These are phyloP conservation scores for Mylabris sibirica DNA, from an alignment of 2,888 invertebrate genomes.

Conservation along the genomic window DNA sequence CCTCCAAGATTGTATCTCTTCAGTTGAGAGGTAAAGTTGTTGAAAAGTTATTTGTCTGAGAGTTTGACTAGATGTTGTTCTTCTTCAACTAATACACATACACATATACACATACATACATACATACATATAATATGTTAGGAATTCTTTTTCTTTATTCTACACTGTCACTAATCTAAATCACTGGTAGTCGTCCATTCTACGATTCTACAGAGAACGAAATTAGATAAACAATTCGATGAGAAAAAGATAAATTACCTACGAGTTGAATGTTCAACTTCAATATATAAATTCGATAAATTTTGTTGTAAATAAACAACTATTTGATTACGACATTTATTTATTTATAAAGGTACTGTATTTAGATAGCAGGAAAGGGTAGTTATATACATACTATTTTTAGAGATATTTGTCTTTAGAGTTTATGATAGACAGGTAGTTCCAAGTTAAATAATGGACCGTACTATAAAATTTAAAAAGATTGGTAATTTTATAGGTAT, in stretches of 20 bases:
- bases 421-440: too few relatives aligned
- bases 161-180: constrained; percentile 5
- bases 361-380: background rate
- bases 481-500: too few relatives aligned
- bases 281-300: constrained; percentile 4
- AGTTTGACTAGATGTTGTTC: constrained; percentile 15
- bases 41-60: constrained; percentile 43
- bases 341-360: background rate
- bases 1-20: constrained; percentile 50
- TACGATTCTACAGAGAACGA: background rate
- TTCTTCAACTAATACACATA: background rate
- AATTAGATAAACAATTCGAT: constrained; percentile 9
- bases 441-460: too few relatives aligned
- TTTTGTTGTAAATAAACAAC: background rate
- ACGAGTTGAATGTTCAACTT: constrained; percentile 10
- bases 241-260: constrained; percentile 6
- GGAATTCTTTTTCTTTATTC: background rate
- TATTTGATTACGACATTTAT: background rate
- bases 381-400: too few relatives aligned
- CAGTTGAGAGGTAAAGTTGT: constrained; percentile 47
- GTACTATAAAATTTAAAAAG: too few relatives aligned
- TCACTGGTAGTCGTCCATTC: background rate
- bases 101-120: background rate
- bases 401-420: too few relatives aligned
- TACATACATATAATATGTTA: background rate